Conservation (phyloP, 2,888 invertebrate species). For the Venusia cambrica region DNA sequence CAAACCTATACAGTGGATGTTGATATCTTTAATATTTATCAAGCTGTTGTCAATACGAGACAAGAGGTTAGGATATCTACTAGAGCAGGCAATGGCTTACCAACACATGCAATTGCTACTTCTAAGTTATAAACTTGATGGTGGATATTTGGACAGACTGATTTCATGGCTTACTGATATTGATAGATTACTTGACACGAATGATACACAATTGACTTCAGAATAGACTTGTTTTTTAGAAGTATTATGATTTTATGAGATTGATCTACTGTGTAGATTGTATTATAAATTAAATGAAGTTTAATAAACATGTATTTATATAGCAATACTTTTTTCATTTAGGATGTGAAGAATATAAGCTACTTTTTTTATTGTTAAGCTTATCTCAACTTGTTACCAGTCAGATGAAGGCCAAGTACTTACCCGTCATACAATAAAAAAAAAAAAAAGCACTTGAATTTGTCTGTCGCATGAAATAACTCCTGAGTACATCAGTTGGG, state of each 20-base stretch:
- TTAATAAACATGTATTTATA: no score
- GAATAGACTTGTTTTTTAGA: slow-evolving; percentile 31
- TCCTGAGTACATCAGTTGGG: no score
- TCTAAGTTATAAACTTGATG: slow-evolving; percentile 73
- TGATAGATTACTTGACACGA: slow-evolving; percentile 64
- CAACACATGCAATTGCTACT: slow-evolving; percentile 70
- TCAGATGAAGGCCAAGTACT: no score
- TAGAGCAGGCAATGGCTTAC: slow-evolving; percentile 55
- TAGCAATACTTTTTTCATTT: no score
- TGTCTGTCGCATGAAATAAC: no score
- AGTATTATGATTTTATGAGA: not conserved
- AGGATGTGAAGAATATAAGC: no score
- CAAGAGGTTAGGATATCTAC: slow-evolving; percentile 46
- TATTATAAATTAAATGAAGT: no score
- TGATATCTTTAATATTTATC: slow-evolving; percentile 85
- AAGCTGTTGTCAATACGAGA: slow-evolving; percentile 78
- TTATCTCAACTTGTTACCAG: no score
- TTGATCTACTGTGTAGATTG: slow-evolving; percentile 14
- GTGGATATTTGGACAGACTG: slow-evolving; percentile 71
- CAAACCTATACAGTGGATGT: slow-evolving; percentile 86
- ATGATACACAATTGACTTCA: slow-evolving; percentile 61
- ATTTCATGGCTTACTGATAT: slow-evolving; percentile 75
- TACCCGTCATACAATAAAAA: no score
- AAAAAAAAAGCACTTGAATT: no score
- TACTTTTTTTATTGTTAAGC: no score